Evolutionary conservation across 1,140 invertebrate species (phyloP), one percentile per base, ranked within the genome.

Genomic region (Drosophila fuyamai): DNA sequence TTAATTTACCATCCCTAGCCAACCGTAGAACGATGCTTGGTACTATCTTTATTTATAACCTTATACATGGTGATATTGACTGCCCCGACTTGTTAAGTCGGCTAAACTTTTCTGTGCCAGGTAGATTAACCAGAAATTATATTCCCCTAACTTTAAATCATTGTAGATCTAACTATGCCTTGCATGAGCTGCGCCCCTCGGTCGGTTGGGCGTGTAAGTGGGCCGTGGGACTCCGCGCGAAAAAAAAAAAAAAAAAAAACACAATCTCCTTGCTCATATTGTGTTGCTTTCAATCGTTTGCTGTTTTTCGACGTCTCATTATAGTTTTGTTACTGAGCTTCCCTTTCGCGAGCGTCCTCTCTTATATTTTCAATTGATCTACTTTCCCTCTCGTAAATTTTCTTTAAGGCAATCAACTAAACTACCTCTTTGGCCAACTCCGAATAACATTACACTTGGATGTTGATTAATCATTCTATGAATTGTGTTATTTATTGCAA

Each of bases 401-500:
- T 44, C 14, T 10, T 9, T 44, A 44, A 44, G 14, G 16, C 43
- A 44, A 46, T 46, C 16, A 12, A 46, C 44, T 46, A 18, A 46
- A 12, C 44, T 10, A 46, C 16, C 4, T 46, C 16, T 18, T 46
- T 46, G 16, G 29, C n/a, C 29, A 4, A 51, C 14, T 14, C 48
- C 48, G 13, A 53, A 53, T 32, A 53, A 36, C 32, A 36, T 53
- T 6, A 53, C n/a, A 53, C 50, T 18, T 32, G 14, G 32, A 53
- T 53, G 50, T 53, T 53, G 9, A 12, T 53, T 53, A 38, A 53
- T 53, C 9, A 32, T 36, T 36, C 50, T 53, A 38, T 53, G 50
- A 14, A 36, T 8, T 36, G n/a, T 53, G 12, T 53, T 53, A 36
- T 53, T 53, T 18, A 36, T 53, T 53, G 50, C 32, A 14, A 12